A percentile compares a stretch with the other conserved stretches of the same genome.
phyloP scores from a whole-genome alignment of 64 coral and sea anemone genomes.

The Acropora tenuis region DNA sequence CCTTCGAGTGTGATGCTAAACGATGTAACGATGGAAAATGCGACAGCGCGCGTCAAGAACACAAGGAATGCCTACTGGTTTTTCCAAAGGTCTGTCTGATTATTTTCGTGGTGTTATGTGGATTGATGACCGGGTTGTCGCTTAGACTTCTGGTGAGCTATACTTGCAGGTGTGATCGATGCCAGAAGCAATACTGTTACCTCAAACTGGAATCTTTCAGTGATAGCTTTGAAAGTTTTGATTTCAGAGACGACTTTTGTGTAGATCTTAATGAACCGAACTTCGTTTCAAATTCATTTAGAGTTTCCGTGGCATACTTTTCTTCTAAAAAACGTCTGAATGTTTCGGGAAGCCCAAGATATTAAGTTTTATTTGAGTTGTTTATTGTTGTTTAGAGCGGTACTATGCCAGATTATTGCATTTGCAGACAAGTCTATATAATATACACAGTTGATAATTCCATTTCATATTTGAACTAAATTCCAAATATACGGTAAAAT shows the following conservation, averaged over 20 bases:
- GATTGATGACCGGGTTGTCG: not conserved
- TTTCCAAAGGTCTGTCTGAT: constrained; percentile 59
- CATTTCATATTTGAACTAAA: no score
- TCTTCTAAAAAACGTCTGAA: no score
- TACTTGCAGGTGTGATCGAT: not conserved
- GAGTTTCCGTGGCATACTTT: not conserved
- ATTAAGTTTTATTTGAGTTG: no score
- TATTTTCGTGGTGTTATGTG: constrained; percentile 70
- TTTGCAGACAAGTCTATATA: no score
- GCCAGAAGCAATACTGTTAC: not conserved
- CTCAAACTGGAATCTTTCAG: not conserved
- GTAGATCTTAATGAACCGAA: not conserved
- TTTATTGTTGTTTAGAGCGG: no score
- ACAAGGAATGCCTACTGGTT: not conserved
- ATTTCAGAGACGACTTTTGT: not conserved
- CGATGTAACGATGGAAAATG: constrained; percentile 51
- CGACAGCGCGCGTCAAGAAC: not conserved
- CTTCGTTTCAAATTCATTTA: no score
- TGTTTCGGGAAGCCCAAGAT: no score
- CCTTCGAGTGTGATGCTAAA: constrained; percentile 63
- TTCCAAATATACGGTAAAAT: no score
- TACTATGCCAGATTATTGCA: no score
- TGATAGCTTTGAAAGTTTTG: not conserved
- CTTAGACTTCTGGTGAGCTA: constrained; percentile 1
- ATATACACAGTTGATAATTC: no score